Conservation (phyloP, 2,797 vertebrate genomes). For the Furcifer pardalis region DNA sequence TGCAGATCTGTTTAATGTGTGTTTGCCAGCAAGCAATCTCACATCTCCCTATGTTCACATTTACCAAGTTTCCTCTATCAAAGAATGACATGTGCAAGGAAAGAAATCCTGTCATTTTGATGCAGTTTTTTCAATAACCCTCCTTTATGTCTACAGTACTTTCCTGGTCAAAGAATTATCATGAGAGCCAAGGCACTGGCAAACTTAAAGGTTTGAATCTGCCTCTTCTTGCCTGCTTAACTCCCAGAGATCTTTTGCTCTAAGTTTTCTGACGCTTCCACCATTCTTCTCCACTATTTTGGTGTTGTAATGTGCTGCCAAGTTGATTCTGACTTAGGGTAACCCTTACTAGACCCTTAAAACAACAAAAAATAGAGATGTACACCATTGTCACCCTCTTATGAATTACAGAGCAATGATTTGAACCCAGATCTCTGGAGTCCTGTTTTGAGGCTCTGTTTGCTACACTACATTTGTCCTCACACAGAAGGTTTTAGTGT, state of each 20-base stretch:
- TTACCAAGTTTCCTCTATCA: neutral
- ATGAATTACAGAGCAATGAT: no score
- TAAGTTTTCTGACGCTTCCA: constrained; percentile 10
- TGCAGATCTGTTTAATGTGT: constrained; percentile 12
- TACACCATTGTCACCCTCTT: no score
- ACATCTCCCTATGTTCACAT: neutral
- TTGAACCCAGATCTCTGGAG: no score
- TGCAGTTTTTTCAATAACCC: neutral
- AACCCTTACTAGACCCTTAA: no score
- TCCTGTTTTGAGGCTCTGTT: no score
- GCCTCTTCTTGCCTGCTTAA: neutral
- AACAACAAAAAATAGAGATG: no score
- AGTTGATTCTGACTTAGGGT: no score
- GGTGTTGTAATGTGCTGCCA: no score
- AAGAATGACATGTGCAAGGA: neutral
- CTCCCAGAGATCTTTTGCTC: neutral
- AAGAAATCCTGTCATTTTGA: neutral
- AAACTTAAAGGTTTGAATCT: neutral
- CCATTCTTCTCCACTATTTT: fast-evolving
- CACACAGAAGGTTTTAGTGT: no score
- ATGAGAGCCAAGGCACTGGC: neutral
- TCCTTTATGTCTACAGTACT: neutral
- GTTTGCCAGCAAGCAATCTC: constrained; percentile 15
- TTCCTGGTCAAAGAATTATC: neutral
- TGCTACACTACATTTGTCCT: no score